These are phyloP conservation scores for Isaurus tuberculatus DNA, from an alignment of 92 coral and sea anemone species.

Conservation along the genomic window DNA sequence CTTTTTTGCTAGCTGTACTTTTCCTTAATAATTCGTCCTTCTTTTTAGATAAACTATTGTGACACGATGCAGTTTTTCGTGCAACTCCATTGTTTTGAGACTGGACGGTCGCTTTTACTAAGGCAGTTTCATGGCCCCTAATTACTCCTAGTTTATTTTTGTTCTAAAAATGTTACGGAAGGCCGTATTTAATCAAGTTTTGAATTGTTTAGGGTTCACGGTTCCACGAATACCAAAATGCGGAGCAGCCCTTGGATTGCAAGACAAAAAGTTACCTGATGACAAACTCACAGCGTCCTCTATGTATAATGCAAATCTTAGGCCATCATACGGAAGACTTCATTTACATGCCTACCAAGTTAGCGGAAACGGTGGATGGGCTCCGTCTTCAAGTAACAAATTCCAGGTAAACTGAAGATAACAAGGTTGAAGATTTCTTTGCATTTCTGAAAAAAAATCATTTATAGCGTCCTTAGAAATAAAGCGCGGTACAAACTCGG, in stretches of 20 bases:
- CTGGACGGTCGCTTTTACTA: too few species aligned
- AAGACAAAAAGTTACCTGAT: background rate
- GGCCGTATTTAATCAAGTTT: background rate
- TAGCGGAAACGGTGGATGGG: background rate
- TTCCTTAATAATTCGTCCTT: too few species aligned
- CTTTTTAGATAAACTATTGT: too few species aligned
- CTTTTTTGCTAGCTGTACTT: too few species aligned
- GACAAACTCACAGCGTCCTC: background rate
- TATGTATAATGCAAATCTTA: background rate
- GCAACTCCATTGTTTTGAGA: too few species aligned
- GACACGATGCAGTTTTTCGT: too few species aligned
- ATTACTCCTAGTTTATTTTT: too few species aligned
- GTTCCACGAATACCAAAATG: background rate
- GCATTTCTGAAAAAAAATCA: too few species aligned
- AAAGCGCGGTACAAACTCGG: too few species aligned
- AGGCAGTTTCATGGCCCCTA: too few species aligned
- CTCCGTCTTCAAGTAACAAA: background rate
- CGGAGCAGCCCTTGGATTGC: constrained; percentile 3
- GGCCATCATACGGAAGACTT: background rate
- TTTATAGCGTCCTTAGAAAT: too few species aligned
- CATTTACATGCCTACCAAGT: background rate
- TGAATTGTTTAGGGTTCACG: background rate
- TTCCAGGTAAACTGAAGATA: background rate
- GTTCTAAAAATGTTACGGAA: background rate
- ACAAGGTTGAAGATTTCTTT: background rate